Evolutionary conservation across 2,113 vertebrate genomes (phyloP).

Genomic region (Plestiodon gilberti): DNA sequence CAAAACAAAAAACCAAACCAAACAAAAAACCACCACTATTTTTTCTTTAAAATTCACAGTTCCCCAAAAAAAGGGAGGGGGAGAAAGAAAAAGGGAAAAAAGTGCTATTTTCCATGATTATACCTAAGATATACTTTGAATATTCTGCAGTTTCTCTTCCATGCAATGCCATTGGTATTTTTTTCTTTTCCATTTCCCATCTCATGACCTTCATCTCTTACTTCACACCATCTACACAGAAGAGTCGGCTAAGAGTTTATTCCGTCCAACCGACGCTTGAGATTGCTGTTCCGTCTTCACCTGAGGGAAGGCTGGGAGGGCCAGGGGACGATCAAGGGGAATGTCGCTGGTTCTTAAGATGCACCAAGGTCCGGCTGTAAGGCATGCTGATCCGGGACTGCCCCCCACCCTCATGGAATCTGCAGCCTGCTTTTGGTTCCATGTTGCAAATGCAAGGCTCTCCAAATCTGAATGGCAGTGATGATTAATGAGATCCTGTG

Average conservation of each 20-base stretch:
- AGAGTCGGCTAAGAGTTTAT: slow-evolving; percentile 44
- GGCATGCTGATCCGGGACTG: slow-evolving; percentile 58
- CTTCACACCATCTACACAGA: slow-evolving; percentile 43
- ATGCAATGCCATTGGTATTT: slow-evolving; percentile 53
- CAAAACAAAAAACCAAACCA: slow-evolving; percentile 34
- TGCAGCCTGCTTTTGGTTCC: slow-evolving; percentile 66
- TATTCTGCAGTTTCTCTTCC: slow-evolving; percentile 56
- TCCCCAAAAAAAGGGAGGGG: slow-evolving; percentile 20
- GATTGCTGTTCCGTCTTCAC: slow-evolving; percentile 29
- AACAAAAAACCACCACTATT: not conserved
- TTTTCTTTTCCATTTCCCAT: slow-evolving; percentile 25
- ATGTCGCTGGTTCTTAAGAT: slow-evolving; percentile 73
- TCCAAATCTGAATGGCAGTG: slow-evolving; percentile 88
- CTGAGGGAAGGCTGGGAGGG: slow-evolving; percentile 46
- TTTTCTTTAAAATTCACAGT: slow-evolving; percentile 64
- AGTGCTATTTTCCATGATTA: slow-evolving; percentile 69
- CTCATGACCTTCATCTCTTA: slow-evolving; percentile 26
- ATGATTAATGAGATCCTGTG: slow-evolving; percentile 86
- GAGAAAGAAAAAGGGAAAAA: slow-evolving; percentile 44
- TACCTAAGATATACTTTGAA: slow-evolving; percentile 41
- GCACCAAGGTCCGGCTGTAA: slow-evolving; percentile 67
- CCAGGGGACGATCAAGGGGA: slow-evolving; percentile 71
- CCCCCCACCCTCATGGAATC: slow-evolving; percentile 54
- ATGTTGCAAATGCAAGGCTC: slow-evolving; percentile 64
- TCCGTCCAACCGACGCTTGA: slow-evolving; percentile 42